phyloP scores from a whole-genome alignment of 2,888 invertebrate genomes.

The Alloplasta piceator region DNA sequence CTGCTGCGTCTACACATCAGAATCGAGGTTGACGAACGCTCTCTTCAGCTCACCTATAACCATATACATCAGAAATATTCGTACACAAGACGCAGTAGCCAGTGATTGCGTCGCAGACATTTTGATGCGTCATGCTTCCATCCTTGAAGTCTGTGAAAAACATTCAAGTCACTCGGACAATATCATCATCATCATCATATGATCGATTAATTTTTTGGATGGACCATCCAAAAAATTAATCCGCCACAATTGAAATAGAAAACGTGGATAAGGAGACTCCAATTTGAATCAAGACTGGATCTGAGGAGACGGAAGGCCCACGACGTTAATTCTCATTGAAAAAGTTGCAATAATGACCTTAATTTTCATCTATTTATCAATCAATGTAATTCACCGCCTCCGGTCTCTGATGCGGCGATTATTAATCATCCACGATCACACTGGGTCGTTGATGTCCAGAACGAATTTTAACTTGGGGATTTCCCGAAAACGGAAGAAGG shows the following conservation, averaged over 20 bases:
- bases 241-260: background rate
- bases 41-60: conserved; percentile 12
- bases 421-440: too few relatives aligned
- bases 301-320: background rate
- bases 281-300: background rate
- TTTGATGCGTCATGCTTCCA: conserved; percentile 31
- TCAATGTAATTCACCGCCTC: background rate
- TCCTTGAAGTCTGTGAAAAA: conserved; percentile 22
- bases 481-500: too few relatives aligned
- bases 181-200: too few relatives aligned
- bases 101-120: conserved; percentile 39
- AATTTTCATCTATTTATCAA: conserved; percentile 27
- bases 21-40: conserved; percentile 61
- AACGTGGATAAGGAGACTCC: background rate
- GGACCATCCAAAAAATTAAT: too few relatives aligned
- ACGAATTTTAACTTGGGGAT: too few relatives aligned
- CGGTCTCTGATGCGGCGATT: background rate
- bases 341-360: background rate
- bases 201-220: too few relatives aligned
- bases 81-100: background rate
- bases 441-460: too few relatives aligned
- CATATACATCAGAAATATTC: background rate
- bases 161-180: background rate
- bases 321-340: background rate
- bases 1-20: background rate